Evolutionary conservation across 2,113 vertebrate species (phyloP), one percentile per base, ranked within the genome.

Genomic region (Hippopotamus amphibius): DNA sequence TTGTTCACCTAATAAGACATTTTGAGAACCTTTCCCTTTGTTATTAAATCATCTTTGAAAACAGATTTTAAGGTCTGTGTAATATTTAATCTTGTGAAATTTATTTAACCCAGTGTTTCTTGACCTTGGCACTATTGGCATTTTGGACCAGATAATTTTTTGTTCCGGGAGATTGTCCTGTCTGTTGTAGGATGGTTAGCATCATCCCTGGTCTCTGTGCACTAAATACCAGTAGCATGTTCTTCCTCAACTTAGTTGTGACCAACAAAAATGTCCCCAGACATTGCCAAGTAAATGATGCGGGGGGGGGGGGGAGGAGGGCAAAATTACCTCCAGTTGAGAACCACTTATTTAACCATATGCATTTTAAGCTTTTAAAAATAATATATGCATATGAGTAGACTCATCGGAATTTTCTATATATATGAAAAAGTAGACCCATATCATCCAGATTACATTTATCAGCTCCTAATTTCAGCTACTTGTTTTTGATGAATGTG

Each of bases 11-110:
- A 90, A 33, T 37, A 85, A 66, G 71, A 57, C 13, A 66, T 68
- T 50, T 28, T 61, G 46, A 90, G 61, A 87, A 77, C 12, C 50
- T 85, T 95, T 93, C 12, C 28, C 43, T 93, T 92, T 66, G 28
- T 80, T 92, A 84, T 71, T 57, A 89, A 87, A 48, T 61, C 12
- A 1, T 69, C 72, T 86, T 94, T 90, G 63, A 68, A 92, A 96
- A 77, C 4, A 76, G 26, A 69, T 94, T 83, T 93, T 88, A 85
- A 83, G 86, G 68, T 69, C 17, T 46, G 0, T 30, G 15, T 43
- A 79, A 15, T 74, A 88, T 43, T 82, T 95, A 87, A 63, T 72
- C 41, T 83, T 55, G 24, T 15, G 43, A 91, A 66, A 77, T 53
- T 74, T 74, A 50, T 80, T 80, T 93, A 69, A 88, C 6, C 14